These are phyloP conservation scores for Cebidichthys violaceus DNA, from an alignment of 2,113 vertebrate species.

Conservation along the genomic window DNA sequence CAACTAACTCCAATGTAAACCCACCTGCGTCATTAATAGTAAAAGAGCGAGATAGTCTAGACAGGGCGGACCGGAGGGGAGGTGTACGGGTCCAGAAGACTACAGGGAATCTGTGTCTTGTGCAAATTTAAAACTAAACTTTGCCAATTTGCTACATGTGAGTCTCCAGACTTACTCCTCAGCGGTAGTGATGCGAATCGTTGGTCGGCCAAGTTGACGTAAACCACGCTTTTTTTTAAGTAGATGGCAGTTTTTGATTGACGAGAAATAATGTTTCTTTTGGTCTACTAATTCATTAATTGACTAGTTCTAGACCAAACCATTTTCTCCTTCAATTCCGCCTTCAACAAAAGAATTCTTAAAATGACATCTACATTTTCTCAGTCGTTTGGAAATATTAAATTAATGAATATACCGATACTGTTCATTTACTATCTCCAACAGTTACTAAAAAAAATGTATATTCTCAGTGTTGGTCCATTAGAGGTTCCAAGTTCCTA, in stretches of 20 bases:
- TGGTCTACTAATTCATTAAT: not conserved
- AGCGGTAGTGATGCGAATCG: not conserved
- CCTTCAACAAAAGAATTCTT: not conserved
- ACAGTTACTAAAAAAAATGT: not conserved
- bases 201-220: not conserved
- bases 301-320: not conserved
- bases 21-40: not conserved
- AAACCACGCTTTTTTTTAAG: not conserved
- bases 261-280: not conserved
- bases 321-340: not conserved
- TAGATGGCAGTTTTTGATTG: not conserved
- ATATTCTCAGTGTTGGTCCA: not conserved
- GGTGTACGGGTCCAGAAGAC: not conserved
- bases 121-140: no score
- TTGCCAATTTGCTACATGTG: not conserved
- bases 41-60: not conserved
- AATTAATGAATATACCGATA: not conserved
- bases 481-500: not conserved
- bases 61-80: no score
- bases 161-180: not conserved
- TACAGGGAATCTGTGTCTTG: no score
- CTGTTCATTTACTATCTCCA: not conserved
- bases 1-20: not conserved
- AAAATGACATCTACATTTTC: not conserved
- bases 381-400: not conserved